Conservation (phyloP, 2,797 vertebrate species). For the Cuculus canorus region DNA sequence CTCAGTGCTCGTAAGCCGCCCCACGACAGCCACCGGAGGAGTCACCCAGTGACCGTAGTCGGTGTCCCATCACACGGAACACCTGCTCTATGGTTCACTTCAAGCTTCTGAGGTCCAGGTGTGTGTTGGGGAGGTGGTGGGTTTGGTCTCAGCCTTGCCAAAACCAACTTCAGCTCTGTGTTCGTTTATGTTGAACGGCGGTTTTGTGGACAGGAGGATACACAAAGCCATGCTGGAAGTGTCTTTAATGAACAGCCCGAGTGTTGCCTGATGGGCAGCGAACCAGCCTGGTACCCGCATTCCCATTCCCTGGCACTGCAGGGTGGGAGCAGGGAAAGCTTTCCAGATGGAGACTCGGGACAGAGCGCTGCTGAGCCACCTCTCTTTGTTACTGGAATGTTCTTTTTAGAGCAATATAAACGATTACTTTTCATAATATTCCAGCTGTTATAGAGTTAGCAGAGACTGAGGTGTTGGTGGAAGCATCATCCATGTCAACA, state of each 20-base stretch:
- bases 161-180: rapidly evolving
- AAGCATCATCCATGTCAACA: background rate
- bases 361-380: background rate
- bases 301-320: background rate
- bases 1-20: background rate
- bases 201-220: background rate
- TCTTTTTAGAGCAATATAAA: conserved; percentile 55
- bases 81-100: background rate
- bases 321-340: background rate
- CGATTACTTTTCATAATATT: conserved; percentile 64
- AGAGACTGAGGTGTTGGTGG: conserved; percentile 34
- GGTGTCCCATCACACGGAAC: background rate
- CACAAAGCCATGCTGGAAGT: background rate
- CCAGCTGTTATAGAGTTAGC: conserved; percentile 70
- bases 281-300: background rate
- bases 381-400: conserved; percentile 60
- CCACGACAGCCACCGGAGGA: background rate
- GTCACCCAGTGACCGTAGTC: rapidly evolving
- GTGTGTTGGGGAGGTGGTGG: too few relatives aligned
- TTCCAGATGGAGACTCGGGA: background rate
- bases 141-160: background rate
- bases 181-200: rapidly evolving
- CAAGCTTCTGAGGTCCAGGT: background rate
- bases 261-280: background rate
- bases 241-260: background rate